Evolutionary conservation across 2,113 vertebrate species (phyloP), one percentile per base, ranked within the genome.

Genomic region (Pelecanus crispus): DNA sequence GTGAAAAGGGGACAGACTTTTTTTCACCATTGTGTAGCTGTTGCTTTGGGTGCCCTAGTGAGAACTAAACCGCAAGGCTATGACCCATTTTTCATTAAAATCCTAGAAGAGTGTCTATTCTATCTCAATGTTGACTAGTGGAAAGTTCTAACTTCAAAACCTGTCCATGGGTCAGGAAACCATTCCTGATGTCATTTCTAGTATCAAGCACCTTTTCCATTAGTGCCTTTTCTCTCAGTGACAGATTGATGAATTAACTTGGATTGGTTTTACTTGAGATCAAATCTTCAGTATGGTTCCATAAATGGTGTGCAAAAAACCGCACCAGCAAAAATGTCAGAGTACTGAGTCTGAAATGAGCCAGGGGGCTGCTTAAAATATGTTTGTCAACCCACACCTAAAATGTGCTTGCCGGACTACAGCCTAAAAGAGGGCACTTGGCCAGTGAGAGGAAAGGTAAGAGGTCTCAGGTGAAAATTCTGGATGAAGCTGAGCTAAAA

Each of bases 181-280:
- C 25, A 2, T 52, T 73, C 58, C 74, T 53, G 68, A 10, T 0
- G 0, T 15, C 50, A 36, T 10, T 50, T 22, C 56, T 17, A 3
- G n/a, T 36, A 38, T 0, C 1, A 0, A 71, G 42, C 32, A 32
- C 29, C 59, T 55, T 66, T 8, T 16, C 66, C 38, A 21, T 6
- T 7, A 3, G 28, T 10, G 36, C 31, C 3, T 7, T 19, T 32
- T 20, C 45, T 44, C 9, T 42, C 28, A 18, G 32, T 1, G 61
- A 55, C 17, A 72, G 47, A 3, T 0, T 36, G 42, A 24, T 1
- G 2, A 53, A 20, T 34, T 6, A 9, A 25, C 36, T 47, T 40
- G 31, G 28, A 32, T 2, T 42, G 58, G 71, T 31, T 88, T 65
- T 29, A 26, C 4, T 0, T 0, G 19, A 32, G 38, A 14, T 67